These are phyloP conservation scores for Steinernema hermaphroditum DNA, from an alignment of 2,888 invertebrate species.

Conservation along the genomic window DNA sequence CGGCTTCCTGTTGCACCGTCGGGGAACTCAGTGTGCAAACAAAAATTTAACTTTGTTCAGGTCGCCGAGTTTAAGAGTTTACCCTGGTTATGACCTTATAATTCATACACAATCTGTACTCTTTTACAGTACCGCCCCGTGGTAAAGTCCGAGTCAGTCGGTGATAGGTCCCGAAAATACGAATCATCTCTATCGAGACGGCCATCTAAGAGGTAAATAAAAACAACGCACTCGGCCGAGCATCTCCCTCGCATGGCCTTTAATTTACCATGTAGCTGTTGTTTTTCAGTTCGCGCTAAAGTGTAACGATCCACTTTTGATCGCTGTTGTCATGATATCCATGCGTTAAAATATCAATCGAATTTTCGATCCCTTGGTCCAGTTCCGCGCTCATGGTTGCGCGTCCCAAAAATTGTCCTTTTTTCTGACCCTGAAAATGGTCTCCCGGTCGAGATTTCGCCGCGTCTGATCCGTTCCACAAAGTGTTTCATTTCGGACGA, in stretches of 20 bases:
- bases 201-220: not conserved
- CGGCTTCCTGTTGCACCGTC: not conserved
- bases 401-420: not conserved
- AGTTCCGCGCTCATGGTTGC: not conserved
- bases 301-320: too few species aligned
- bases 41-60: not conserved
- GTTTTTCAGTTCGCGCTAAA: too few species aligned
- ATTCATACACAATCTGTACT: not conserved
- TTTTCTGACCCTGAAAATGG: not conserved
- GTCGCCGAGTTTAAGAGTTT: too few species aligned
- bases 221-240: conserved; percentile 2
- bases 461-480: conserved; percentile 13
- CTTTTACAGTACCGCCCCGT: not conserved
- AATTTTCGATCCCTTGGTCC: not conserved
- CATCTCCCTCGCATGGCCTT: not conserved
- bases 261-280: not conserved
- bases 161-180: not conserved
- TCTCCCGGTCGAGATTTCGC: not conserved
- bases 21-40: not conserved
- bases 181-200: not conserved
- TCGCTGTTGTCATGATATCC: too few species aligned
- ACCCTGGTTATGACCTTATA: not conserved
- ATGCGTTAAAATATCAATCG: not conserved
- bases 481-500: conserved; percentile 20
- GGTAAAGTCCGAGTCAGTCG: not conserved